Percentiles rank a stretch among this genome's conserved stretches.
These are phyloP conservation scores for Lasioglossum marginatum DNA, from an alignment of 2,888 invertebrate genomes.

Conservation along the genomic window DNA sequence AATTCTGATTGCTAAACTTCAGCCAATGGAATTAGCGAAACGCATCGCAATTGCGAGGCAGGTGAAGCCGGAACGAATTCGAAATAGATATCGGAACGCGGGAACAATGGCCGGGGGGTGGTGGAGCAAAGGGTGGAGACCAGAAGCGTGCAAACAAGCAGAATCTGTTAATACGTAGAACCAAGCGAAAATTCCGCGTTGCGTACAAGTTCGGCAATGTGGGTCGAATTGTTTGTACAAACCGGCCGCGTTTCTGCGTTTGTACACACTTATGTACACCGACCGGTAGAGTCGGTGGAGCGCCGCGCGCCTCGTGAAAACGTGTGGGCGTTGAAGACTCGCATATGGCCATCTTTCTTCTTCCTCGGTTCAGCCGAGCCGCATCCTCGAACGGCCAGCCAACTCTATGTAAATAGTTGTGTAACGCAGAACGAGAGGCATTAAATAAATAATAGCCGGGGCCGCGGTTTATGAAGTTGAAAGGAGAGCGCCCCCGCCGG, in stretches of 20 bases:
- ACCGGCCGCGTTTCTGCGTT: conserved; percentile 76
- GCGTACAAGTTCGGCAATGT: conserved; percentile 69
- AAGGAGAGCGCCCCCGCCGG: conserved; percentile 72
- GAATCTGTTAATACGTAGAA: conserved; percentile 74
- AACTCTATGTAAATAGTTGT: conserved; percentile 70
- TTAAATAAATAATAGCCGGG: conserved; percentile 80
- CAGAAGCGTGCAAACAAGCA: conserved; percentile 69
- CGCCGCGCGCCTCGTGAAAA: conserved; percentile 3
- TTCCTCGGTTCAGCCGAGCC: conserved; percentile 33
- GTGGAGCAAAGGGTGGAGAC: conserved; percentile 2
- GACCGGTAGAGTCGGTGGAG: conserved; percentile 21
- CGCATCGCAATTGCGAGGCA: conserved; percentile 2
- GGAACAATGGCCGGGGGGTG: conserved; percentile 42
- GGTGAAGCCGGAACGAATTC: conserved; percentile 27
- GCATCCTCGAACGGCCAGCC: conserved; percentile 31
- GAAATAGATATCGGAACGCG: conserved; percentile 45
- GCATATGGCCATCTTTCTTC: conserved; percentile 65
- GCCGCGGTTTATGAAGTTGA: conserved; percentile 74
- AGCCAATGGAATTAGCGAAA: neutral
- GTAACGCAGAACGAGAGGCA: conserved; percentile 80
- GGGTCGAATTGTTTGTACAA: conserved; percentile 81
- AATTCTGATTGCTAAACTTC: neutral
- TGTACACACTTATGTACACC: conserved; percentile 72
- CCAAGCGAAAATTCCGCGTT: conserved; percentile 70
- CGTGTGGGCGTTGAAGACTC: conserved; percentile 70